A percentile compares a stretch with the other conserved stretches of the same genome.
phyloP scores from a whole-genome alignment of 2,888 invertebrate species.

The Leptodirus hochenwartii region DNA sequence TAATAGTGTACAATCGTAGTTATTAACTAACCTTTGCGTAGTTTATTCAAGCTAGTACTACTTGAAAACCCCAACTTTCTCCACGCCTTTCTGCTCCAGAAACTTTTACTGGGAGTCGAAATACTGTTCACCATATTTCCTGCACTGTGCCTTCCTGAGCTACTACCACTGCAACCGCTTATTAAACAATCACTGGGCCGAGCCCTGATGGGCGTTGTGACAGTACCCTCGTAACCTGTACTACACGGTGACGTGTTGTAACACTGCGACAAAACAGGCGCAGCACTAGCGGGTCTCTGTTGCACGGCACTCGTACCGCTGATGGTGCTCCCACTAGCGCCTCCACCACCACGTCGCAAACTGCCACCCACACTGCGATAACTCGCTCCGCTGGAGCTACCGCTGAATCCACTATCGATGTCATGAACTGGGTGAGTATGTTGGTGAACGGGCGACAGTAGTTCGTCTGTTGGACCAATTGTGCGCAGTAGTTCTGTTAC shows the following conservation, averaged over 20 bases:
- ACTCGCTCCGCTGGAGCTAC: conserved; percentile 67
- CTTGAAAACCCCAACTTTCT: conserved; percentile 46
- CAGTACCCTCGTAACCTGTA: no score
- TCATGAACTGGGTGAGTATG: conserved; percentile 30
- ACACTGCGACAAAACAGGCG: no score
- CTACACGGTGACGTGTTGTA: no score
- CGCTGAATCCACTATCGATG: conserved; percentile 68
- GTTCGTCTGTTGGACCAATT: conserved; percentile 51
- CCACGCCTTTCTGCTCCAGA: conserved; percentile 64
- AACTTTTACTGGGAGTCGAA: conserved; percentile 27
- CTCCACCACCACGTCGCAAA: conserved; percentile 29
- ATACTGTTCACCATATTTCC: conserved; percentile 5
- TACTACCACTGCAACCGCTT: no score
- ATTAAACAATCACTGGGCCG: no score
- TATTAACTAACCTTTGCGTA: no score
- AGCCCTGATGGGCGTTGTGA: no score
- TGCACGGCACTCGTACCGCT: not conserved
- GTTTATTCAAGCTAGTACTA: no score
- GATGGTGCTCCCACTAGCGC: conserved; percentile 21
- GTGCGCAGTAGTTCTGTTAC: conserved; percentile 47
- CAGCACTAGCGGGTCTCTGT: not conserved
- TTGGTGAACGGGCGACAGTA: conserved; percentile 44
- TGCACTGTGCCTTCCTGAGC: no score
- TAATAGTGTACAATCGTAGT: no score
- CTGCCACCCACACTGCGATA: conserved; percentile 44